Conservation (phyloP, 2,888 invertebrate genomes). For the Heteromurus nitidus region DNA sequence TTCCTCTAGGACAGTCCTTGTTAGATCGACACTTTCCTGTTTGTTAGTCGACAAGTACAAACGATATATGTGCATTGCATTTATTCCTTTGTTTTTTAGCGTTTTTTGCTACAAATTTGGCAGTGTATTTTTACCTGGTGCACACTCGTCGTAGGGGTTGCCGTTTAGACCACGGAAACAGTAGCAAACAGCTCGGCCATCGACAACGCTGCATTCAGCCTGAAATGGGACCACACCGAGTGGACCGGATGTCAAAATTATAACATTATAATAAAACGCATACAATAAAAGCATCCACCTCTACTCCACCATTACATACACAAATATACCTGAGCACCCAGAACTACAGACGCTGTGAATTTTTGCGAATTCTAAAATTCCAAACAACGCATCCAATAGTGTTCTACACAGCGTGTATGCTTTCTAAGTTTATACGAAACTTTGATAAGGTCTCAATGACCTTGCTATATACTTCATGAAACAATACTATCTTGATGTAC, state of each 20-base stretch:
- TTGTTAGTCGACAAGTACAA: background rate
- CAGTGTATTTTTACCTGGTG: constrained; percentile 40
- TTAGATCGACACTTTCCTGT: constrained; percentile 61
- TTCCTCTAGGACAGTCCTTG: constrained; percentile 61
- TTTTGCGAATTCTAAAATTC: too few species aligned
- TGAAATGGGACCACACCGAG: constrained; percentile 12
- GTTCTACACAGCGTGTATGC: too few species aligned
- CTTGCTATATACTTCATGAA: constrained; percentile 18
- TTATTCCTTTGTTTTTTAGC: background rate
- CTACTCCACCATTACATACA: too few species aligned
- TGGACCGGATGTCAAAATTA: too few species aligned
- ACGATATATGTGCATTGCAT: background rate
- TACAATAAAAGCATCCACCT: too few species aligned
- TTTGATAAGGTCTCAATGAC: too few species aligned
- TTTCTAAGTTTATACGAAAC: too few species aligned
- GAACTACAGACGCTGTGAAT: too few species aligned
- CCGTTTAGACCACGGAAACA: constrained; percentile 64
- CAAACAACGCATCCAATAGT: too few species aligned
- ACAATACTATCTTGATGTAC: constrained; percentile 49
- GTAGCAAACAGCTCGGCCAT: constrained; percentile 65
- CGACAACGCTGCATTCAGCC: constrained; percentile 66
- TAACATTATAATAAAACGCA: too few species aligned
- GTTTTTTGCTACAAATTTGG: background rate
- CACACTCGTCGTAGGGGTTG: constrained; percentile 63
- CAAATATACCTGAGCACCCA: too few species aligned